Percentiles rank a stretch among this genome's conserved stretches.
phyloP scores from a whole-genome alignment of 2,797 vertebrate genomes.

The Pangasius mekongensis region DNA sequence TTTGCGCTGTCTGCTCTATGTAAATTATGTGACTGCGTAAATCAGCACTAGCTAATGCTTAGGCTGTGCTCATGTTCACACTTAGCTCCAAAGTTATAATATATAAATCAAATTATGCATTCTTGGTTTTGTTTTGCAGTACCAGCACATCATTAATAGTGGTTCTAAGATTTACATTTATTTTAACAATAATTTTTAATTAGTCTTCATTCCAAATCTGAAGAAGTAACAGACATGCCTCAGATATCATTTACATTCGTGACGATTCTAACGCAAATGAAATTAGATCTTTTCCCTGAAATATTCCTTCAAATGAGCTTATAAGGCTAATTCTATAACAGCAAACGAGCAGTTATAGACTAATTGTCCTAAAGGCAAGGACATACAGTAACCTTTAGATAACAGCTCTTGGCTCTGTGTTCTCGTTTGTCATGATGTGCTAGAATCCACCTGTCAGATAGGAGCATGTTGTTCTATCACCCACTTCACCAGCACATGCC shows the following conservation, averaged over 20 bases:
- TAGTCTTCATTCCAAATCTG: background rate
- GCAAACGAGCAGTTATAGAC: background rate
- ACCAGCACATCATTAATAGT: background rate
- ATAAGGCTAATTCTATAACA: background rate
- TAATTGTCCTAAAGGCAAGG: constrained; percentile 17
- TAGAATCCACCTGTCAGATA: constrained; percentile 49
- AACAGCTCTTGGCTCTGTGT: background rate
- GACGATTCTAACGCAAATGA: background rate
- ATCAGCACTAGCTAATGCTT: background rate
- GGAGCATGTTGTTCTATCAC: constrained; percentile 21
- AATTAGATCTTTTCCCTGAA: background rate
- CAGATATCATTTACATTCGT: background rate
- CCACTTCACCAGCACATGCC: constrained; percentile 43
- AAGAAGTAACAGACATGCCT: background rate
- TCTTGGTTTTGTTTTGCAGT: background rate
- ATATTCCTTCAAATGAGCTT: background rate
- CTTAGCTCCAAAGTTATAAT: background rate
- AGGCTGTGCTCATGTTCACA: background rate
- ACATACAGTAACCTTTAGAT: constrained; percentile 11
- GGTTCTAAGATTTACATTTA: background rate
- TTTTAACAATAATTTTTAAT: background rate
- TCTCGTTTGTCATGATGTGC: constrained; percentile 16
- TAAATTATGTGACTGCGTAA: background rate
- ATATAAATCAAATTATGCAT: background rate
- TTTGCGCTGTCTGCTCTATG: background rate